phyloP scores from a whole-genome alignment of 2,113 vertebrate species.

The Centropus unirufus region DNA sequence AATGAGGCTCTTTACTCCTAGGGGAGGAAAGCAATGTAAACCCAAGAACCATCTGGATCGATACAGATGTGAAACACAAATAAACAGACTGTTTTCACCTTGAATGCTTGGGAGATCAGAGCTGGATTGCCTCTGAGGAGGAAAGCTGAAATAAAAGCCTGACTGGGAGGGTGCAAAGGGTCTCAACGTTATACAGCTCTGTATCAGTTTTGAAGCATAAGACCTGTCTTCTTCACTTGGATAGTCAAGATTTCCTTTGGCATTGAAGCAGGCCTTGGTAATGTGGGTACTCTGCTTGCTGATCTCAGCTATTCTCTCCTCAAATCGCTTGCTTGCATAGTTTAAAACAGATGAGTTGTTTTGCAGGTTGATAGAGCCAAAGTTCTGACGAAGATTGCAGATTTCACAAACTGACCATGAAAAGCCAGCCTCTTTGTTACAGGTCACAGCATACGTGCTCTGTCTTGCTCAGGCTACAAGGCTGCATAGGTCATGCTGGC shows the following conservation, averaged over 20 bases:
- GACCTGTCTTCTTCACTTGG: not conserved
- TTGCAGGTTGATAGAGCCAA: not conserved
- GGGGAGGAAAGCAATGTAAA: not conserved
- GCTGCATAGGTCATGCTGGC: not conserved
- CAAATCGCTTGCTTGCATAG: not conserved
- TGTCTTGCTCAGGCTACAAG: not conserved
- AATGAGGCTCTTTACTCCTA: not conserved
- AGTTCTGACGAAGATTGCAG: not conserved
- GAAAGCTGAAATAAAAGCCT: not conserved
- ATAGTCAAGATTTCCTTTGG: not conserved
- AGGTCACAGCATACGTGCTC: not conserved
- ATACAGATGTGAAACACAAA: not conserved
- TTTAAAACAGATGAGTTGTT: not conserved
- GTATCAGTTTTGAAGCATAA: not conserved
- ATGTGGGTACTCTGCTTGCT: rapidly evolving
- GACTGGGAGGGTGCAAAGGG: not conserved
- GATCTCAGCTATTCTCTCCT: not conserved
- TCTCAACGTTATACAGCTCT: rapidly evolving
- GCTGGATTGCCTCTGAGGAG: not conserved
- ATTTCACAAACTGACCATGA: not conserved
- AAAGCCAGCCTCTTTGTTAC: not conserved
- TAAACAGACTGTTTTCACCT: not conserved
- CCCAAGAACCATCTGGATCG: not conserved
- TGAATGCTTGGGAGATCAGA: not conserved
- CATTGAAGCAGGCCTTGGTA: not conserved